These are phyloP conservation scores for Tadarida brasiliensis DNA, from an alignment of 2,797 vertebrate genomes.

Conservation along the genomic window DNA sequence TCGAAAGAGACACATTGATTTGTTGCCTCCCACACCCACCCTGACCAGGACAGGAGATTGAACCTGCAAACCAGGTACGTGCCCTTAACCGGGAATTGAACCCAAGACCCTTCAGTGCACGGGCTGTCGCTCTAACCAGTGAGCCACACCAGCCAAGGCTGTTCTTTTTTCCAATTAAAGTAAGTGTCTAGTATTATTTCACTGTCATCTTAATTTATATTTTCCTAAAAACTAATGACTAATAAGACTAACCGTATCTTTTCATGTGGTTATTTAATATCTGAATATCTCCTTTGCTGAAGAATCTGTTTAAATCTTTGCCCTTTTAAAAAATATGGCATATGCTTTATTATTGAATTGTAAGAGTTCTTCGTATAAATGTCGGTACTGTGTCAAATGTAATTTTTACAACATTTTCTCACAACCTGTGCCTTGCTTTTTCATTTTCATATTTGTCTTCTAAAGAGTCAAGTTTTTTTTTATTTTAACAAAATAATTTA, in stretches of 20 bases:
- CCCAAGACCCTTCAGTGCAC: too few species aligned
- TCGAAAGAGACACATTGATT: too few species aligned
- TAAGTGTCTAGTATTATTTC: background rate
- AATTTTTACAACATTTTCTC: background rate
- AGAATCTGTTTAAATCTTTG: background rate
- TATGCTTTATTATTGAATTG: background rate
- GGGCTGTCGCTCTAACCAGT: too few species aligned
- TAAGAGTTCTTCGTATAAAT: background rate
- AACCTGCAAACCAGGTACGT: too few species aligned
- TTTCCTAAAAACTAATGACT: background rate
- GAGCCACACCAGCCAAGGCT: too few species aligned
- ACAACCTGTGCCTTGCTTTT: background rate
- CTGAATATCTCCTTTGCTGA: background rate
- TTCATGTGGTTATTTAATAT: background rate
- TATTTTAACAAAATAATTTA: background rate
- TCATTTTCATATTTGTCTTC: slow-evolving; percentile 11
- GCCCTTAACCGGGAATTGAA: too few species aligned
- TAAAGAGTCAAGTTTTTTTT: background rate
- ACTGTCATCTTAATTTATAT: background rate
- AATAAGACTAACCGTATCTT: background rate
- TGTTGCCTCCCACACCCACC: too few species aligned
- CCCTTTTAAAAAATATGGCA: background rate
- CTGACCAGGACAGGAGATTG: too few species aligned
- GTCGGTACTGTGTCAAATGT: background rate
- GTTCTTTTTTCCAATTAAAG: background rate